Base-by-base conservation (phyloP, 1,140 invertebrate genomes). In the Lycorma delicatula region DNA sequence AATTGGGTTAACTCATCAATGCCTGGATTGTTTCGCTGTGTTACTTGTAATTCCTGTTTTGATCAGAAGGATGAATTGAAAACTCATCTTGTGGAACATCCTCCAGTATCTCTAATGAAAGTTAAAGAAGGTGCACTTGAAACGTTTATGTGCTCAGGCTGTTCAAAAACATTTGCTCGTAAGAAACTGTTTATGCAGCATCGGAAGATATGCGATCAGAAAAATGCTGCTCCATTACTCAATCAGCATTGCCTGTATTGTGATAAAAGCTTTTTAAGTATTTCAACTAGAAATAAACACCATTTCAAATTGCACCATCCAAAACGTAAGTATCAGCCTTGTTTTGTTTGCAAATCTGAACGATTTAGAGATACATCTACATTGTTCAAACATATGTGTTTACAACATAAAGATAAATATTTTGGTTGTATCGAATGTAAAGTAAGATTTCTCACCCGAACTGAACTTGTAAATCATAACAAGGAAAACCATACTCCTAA, bases 1-100 rank as follows among this genome's bases (percentile, higher is more conserved):
- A 36, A 44, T 41, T 34, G 41, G 9, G 6, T 23, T 3, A 54
- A 54, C 22, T 26, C 44, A 22, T 50, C 29, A 13, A 59, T 64
- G 13, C 48, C 56, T 7, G 44, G 55, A 27, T 60, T 77, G 0
- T 78, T 72, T 56, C 61, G 70, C 5, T 78, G 77, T 61, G 70
- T 75, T 50, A 61, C 66, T 4, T 79, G 75, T 63, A 62, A 61
- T 27, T 26, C 66, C 18, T 66, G 70, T 13, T 76, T 73, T 63
- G 64, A 72, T 59, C 54, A 61, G 13, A 64, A 71, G 36, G 22
- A 57, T 12, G 69, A 72, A n/a, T 61, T 78, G 18, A 68, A 64
- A 49, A 16, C 26, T 9, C 72, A 73, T 50, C 54, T 71, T 6
- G 56, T 53, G 1, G 61, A 64, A 28, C 69, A 71, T 59, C 64